phyloP scores from a whole-genome alignment of 2,113 vertebrate genomes.

The Chloropsis cyanopogon region DNA sequence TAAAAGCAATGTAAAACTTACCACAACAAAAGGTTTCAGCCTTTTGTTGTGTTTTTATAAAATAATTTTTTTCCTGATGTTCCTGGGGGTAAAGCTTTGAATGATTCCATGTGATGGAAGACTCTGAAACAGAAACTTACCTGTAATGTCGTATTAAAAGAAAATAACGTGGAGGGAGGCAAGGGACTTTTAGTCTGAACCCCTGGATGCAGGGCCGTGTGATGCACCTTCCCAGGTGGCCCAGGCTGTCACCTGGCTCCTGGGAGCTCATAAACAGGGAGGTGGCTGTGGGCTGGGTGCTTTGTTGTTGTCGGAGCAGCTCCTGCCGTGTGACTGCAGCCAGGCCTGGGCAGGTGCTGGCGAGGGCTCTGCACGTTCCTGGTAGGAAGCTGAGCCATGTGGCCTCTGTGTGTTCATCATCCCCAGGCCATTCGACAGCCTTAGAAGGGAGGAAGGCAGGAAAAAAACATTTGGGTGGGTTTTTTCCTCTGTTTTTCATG shows the following conservation, averaged over 20 bases:
- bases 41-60: not conserved
- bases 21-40: not conserved
- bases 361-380: not conserved
- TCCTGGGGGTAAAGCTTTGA: not conserved
- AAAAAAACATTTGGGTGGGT: not conserved
- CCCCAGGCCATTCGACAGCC: not conserved
- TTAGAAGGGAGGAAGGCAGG: not conserved
- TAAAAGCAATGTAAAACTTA: not conserved
- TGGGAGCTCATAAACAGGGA: not conserved
- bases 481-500: not conserved
- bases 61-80: accelerated
- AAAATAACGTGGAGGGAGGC: accelerated
- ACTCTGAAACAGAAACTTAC: not conserved
- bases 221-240: not conserved
- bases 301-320: not conserved
- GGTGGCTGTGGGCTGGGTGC: not conserved
- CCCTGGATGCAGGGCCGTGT: not conserved
- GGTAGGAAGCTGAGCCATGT: not conserved
- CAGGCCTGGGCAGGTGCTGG: not conserved
- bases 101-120: accelerated
- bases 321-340: not conserved
- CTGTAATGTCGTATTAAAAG: not conserved
- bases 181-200: accelerated
- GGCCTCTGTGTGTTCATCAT: not conserved
- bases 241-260: not conserved